Base-by-base conservation (phyloP, 2,888 invertebrate species). In the Rhamnusium bicolor region DNA sequence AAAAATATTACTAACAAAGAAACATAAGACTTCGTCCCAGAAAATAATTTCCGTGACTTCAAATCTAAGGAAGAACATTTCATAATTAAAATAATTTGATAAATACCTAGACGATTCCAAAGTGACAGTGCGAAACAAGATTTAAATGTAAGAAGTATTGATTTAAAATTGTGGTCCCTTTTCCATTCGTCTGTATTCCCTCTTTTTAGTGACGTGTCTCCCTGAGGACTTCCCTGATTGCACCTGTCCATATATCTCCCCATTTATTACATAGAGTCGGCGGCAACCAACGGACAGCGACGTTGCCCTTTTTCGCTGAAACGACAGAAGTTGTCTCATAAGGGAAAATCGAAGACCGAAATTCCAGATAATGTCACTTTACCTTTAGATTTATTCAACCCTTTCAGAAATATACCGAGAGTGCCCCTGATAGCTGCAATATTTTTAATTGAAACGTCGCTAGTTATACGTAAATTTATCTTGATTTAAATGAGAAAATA, bases 161-260 rank as follows among this genome's bases (percentile, higher is more conserved):
- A 88, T 87, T 86, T 84, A 84, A 86, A 86, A 86, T 83, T 86
- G 86, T 82, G 86, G 85, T 86, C 86, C 83, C 82, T 84, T 81
- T 82, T 75, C 83, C 84, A 84, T 84, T 84, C 85, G 84, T 85
- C 84, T 85, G 79, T 77, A 73, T 80, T 82, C 84, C 84, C 84
- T 85, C 84, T 84, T 84, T 85, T 84, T 80, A 83, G 85, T 86
- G 87, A 87, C 86, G 86, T 84, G 84, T 85, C 84, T 87, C 87
- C 86, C 86, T 80, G 75, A 83, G 86, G 87, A 87, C 82, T 82
- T 81, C 83, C 84, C 86, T 86, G 87, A 88, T 88, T 87, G 86
- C 86, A 88, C 87, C 87, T 88, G 87, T 87, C 87, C 86, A 86
- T 86, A 86, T 84, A 85, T 85, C 84, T 84, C 84, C 82, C 84